These are phyloP conservation scores for Callyntrura guangdongensis DNA, from an alignment of 2,888 invertebrate genomes.

Conservation along the genomic window DNA sequence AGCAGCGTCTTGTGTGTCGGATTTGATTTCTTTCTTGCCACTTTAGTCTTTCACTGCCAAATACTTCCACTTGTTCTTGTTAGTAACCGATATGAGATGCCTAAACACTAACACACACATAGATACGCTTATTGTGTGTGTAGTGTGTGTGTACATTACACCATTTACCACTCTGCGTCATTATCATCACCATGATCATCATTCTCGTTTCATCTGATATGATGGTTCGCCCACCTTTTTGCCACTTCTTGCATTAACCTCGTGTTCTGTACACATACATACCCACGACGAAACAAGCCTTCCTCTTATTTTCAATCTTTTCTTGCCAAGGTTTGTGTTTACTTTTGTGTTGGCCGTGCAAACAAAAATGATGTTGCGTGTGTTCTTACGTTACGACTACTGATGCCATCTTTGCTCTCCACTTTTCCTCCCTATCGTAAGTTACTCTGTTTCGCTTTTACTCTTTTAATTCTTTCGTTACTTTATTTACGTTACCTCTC, in stretches of 20 bases:
- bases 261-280: constrained; percentile 6
- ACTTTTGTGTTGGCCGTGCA: neutral
- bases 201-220: constrained; percentile 51
- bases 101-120: neutral
- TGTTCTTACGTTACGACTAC: neutral
- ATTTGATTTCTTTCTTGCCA: constrained; percentile 74
- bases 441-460: neutral
- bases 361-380: neutral
- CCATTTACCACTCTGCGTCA: constrained; percentile 42
- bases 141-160: constrained; percentile 27
- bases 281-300: neutral
- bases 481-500: neutral
- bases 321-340: neutral
- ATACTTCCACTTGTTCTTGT: neutral
- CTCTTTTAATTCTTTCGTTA: neutral
- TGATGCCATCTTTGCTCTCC: no score
- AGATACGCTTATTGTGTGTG: constrained; percentile 16
- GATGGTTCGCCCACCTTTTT: constrained; percentile 68
- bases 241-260: constrained; percentile 42
- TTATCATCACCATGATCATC: neutral
- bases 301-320: neutral
- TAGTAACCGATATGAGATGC: constrained; percentile 30
- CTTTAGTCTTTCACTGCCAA: constrained; percentile 41
- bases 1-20: constrained; percentile 73
- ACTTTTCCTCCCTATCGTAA: neutral